Conservation (phyloP, 2,113 vertebrate genomes). For the Anoura caudifer region DNA sequence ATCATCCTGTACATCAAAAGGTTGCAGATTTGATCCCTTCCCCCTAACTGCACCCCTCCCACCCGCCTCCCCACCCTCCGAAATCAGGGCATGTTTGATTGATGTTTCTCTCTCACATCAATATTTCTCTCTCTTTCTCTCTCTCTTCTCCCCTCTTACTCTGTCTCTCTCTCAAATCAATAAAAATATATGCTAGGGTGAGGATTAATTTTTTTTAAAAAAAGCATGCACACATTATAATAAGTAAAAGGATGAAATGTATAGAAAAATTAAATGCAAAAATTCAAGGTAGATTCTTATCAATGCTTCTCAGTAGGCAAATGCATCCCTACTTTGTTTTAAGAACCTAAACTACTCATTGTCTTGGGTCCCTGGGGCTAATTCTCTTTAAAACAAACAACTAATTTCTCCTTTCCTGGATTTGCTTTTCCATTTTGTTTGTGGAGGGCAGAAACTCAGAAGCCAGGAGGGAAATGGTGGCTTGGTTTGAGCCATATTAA, state of each 20-base stretch:
- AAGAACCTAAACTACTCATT: conserved; percentile 53
- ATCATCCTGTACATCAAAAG: too few species aligned
- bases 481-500: background rate
- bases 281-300: conserved; percentile 49
- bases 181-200: too few species aligned
- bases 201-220: too few species aligned
- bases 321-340: conserved; percentile 59
- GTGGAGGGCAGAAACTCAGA: conserved; percentile 18
- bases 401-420: conserved; percentile 51
- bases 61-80: too few species aligned
- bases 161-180: too few species aligned
- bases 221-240: background rate
- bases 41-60: too few species aligned
- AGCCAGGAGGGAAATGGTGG: background rate
- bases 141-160: too few species aligned
- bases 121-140: too few species aligned
- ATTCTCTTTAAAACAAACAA: conserved; percentile 49
- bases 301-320: conserved; percentile 55
- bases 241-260: background rate
- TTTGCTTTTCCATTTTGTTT: conserved; percentile 64
- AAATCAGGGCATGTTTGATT: too few species aligned
- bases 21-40: too few species aligned
- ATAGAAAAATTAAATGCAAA: background rate
- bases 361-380: conserved; percentile 58
- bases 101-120: too few species aligned